These are phyloP conservation scores for Nycticebus coucang DNA, from an alignment of 2,113 vertebrate genomes.

Conservation along the genomic window DNA sequence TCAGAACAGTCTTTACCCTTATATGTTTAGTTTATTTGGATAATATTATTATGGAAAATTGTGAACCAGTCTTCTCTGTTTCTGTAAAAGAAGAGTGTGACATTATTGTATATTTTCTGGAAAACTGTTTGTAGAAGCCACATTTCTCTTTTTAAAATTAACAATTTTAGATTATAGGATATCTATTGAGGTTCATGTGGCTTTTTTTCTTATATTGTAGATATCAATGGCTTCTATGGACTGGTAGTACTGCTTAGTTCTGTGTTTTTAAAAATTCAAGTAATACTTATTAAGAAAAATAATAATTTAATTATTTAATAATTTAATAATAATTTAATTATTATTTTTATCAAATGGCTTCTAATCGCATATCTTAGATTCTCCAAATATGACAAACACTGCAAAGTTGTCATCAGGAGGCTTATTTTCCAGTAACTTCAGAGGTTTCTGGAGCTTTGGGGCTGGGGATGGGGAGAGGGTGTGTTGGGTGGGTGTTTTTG, in stretches of 20 bases:
- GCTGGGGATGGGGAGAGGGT: no score
- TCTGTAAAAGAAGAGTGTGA: not conserved
- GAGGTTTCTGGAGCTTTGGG: not conserved
- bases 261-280: not conserved
- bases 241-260: not conserved
- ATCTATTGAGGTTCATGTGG: not conserved
- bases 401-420: not conserved
- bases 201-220: not conserved
- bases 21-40: not conserved
- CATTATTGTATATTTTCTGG: not conserved
- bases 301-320: not conserved
- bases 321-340: no score
- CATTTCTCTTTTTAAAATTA: not conserved
- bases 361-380: not conserved
- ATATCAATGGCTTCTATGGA: not conserved
- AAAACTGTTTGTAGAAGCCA: not conserved
- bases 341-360: not conserved
- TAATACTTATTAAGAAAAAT: not conserved
- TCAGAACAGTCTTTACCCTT: not conserved
- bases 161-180: not conserved
- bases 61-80: not conserved
- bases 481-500: not conserved
- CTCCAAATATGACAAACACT: not conserved
- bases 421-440: not conserved
- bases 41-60: not conserved